Evolutionary conservation across 2,797 vertebrate genomes (phyloP).

Genomic region (Pygocentrus nattereri): DNA sequence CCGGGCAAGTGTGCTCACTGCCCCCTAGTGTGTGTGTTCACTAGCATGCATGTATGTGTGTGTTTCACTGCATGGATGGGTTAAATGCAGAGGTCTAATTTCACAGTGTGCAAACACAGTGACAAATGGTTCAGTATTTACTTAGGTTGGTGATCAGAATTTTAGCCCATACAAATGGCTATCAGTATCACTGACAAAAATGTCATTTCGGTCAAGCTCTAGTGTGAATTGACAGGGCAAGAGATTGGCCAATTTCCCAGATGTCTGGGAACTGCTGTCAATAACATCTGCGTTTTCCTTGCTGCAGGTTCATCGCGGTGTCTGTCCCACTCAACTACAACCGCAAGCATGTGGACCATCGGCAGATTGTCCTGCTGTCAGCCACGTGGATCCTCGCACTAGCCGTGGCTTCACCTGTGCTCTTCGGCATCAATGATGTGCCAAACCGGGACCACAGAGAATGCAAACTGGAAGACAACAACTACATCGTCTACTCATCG

Average conservation of each 20-base stretch:
- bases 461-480: slow-evolving; percentile 91
- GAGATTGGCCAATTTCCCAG: not conserved
- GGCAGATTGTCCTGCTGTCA: slow-evolving; percentile 87
- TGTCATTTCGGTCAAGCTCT: not conserved
- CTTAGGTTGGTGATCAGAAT: not conserved
- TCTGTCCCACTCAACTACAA: slow-evolving; percentile 90
- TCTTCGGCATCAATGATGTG: slow-evolving; percentile 92
- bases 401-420: slow-evolving; percentile 91
- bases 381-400: slow-evolving; percentile 93
- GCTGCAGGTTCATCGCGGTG: slow-evolving; percentile 92
- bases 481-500: slow-evolving; percentile 92
- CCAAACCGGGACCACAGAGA: slow-evolving; percentile 82
- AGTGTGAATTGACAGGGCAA: not conserved
- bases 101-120: too few relatives aligned
- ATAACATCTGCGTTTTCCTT: slow-evolving; percentile 52
- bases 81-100: too few relatives aligned
- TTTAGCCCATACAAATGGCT: not conserved
- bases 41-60: too few relatives aligned
- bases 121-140: too few relatives aligned
- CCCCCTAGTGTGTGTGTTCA: too few relatives aligned
- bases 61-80: too few relatives aligned
- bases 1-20: too few relatives aligned
- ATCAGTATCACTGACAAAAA: not conserved
- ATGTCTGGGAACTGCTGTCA: not conserved
- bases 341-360: slow-evolving; percentile 87